Percentiles rank a stretch among this genome's conserved stretches.
Conservation (phyloP, 2,797 vertebrate genomes). For the Odontamblyopus rebecca region DNA sequence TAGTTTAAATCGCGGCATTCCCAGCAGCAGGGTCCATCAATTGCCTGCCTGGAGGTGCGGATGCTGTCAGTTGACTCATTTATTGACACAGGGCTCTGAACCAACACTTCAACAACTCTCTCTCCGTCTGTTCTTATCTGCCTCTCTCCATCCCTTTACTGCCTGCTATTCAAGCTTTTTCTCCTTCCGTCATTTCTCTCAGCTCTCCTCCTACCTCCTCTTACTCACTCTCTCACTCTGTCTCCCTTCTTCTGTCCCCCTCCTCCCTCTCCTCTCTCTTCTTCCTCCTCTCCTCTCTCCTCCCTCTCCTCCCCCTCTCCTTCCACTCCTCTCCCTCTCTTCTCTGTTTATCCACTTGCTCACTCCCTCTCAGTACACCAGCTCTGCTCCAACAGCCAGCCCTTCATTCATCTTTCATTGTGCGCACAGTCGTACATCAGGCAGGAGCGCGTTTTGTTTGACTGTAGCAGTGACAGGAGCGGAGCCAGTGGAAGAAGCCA, state of each 20-base stretch:
- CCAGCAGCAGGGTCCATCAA: constrained; percentile 83
- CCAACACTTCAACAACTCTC: constrained; percentile 47
- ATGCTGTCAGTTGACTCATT: constrained; percentile 88
- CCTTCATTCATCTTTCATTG: constrained; percentile 53
- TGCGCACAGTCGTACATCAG: constrained; percentile 34
- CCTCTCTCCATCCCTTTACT: constrained; percentile 26
- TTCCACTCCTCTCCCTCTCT: constrained; percentile 7
- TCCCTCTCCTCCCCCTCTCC: constrained; percentile 18
- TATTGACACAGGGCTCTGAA: constrained; percentile 83
- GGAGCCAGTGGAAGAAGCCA: constrained; percentile 16
- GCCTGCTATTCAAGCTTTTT: constrained; percentile 16
- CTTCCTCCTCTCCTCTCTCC: not conserved
- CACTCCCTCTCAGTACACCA: constrained; percentile 26
- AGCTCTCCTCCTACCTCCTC: constrained; percentile 17
- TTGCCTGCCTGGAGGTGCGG: constrained; percentile 86
- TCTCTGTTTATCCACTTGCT: constrained; percentile 23
- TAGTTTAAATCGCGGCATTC: constrained; percentile 61
- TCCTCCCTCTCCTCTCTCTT: constrained; percentile 12
- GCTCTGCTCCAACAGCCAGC: constrained; percentile 35
- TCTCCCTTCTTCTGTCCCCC: constrained; percentile 4
- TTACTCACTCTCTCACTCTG: constrained; percentile 20
- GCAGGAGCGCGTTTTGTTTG: constrained; percentile 38
- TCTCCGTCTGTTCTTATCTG: constrained; percentile 32
- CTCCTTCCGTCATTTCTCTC: constrained; percentile 7
- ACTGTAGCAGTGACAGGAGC: constrained; percentile 17